Percentiles rank a stretch among this genome's conserved stretches.
phyloP scores from a whole-genome alignment of 1,140 invertebrate genomes.

The Drosophila ercepeae region DNA sequence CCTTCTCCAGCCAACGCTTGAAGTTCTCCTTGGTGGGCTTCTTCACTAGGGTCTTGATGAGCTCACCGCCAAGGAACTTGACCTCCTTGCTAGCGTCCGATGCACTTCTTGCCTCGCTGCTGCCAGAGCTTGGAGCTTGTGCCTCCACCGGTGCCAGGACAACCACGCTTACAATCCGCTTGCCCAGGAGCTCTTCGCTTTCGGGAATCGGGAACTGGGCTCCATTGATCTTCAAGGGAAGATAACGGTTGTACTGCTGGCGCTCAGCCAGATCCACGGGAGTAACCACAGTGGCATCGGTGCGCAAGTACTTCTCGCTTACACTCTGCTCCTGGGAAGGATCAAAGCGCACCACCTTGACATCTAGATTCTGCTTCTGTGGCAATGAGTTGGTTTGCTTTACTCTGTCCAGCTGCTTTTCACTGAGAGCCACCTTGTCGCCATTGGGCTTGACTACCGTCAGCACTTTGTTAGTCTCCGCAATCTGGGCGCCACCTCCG shows the following conservation, averaged over 20 bases:
- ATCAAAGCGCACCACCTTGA: slow-evolving; percentile 93
- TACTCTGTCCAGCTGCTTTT: slow-evolving; percentile 85
- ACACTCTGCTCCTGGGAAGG: slow-evolving; percentile 89
- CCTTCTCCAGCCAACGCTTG: slow-evolving; percentile 90
- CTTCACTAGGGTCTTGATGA: slow-evolving; percentile 90
- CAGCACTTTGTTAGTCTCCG: slow-evolving; percentile 88
- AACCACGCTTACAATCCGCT: slow-evolving; percentile 91
- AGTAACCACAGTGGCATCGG: slow-evolving; percentile 89
- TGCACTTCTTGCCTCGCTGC: slow-evolving; percentile 63
- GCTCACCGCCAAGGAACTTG: slow-evolving; percentile 88
- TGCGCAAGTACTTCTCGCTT: slow-evolving; percentile 89
- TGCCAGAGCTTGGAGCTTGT: slow-evolving; percentile 71
- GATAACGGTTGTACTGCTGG: slow-evolving; percentile 91
- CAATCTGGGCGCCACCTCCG: slow-evolving; percentile 88
- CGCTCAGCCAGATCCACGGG: slow-evolving; percentile 89
- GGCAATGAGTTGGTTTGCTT: slow-evolving; percentile 83
- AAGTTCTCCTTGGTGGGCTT: slow-evolving; percentile 91
- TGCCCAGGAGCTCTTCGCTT: slow-evolving; percentile 88
- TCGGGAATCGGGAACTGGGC: slow-evolving; percentile 93
- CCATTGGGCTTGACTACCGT: slow-evolving; percentile 87
- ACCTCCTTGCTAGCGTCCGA: slow-evolving; percentile 85
- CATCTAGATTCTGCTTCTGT: slow-evolving; percentile 88
- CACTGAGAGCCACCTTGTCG: slow-evolving; percentile 84
- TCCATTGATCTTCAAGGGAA: slow-evolving; percentile 92
- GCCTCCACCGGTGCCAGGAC: slow-evolving; percentile 90